Conservation (phyloP, 2,797 vertebrate species). For the Catharus ustulatus region DNA sequence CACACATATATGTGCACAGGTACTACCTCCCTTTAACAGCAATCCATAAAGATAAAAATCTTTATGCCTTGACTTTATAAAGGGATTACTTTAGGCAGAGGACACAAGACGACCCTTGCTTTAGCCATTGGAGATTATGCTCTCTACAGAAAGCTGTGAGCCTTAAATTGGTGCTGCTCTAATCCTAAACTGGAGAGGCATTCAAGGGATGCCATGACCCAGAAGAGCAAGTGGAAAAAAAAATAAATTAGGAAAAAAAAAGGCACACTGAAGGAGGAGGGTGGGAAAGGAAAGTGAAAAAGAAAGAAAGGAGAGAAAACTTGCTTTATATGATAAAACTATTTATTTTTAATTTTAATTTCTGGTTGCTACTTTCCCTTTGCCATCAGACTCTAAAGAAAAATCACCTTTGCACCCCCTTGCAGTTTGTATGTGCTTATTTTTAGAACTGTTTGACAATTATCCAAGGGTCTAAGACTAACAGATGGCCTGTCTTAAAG, state of each 20-base stretch:
- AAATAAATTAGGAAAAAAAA: not conserved
- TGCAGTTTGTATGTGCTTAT: conserved; percentile 88
- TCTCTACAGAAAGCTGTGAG: conserved; percentile 60
- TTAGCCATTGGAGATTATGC: conserved; percentile 49
- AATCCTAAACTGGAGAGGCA: conserved; percentile 69
- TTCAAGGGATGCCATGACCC: conserved; percentile 56
- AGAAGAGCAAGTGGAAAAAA: conserved; percentile 2
- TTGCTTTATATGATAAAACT: not conserved
- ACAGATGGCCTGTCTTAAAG: conserved; percentile 98
- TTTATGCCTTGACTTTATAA: conserved; percentile 58
- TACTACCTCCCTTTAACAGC: not conserved
- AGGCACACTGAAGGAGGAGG: not conserved
- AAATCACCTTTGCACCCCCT: conserved; percentile 89
- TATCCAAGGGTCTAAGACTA: conserved; percentile 92
- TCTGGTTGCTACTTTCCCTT: conserved; percentile 29
- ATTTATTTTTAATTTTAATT: conserved; percentile 32
- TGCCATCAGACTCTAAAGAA: conserved; percentile 78
- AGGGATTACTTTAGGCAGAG: conserved; percentile 58
- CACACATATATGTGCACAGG: not conserved
- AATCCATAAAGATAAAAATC: conserved; percentile 16
- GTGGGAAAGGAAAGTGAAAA: not conserved
- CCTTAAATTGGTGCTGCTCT: conserved; percentile 52
- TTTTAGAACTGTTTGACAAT: conserved; percentile 93
- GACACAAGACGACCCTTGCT: conserved; percentile 27
- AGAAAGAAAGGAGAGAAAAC: not conserved